Evolutionary conservation across 1,140 invertebrate species (phyloP).

Genomic region (Cataglyphis hispanica): DNA sequence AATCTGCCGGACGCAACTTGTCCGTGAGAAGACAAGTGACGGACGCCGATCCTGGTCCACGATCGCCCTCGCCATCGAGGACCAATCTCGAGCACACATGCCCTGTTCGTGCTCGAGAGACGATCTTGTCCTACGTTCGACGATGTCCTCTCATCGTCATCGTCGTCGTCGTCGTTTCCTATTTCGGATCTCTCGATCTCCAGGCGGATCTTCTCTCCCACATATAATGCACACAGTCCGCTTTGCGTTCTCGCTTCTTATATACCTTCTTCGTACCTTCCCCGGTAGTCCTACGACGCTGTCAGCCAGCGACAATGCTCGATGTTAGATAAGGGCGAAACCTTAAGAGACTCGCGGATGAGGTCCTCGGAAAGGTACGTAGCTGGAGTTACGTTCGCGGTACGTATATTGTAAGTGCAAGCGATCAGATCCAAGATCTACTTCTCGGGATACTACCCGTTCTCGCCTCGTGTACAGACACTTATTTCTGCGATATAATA

Average conservation of each 20-base stretch:
- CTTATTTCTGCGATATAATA: constrained; percentile 63
- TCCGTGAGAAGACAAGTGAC: constrained; percentile 79
- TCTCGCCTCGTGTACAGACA: constrained; percentile 45
- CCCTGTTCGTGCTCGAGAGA: constrained; percentile 55
- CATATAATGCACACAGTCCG: neutral
- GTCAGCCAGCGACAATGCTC: constrained; percentile 84
- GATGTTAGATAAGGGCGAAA: constrained; percentile 83
- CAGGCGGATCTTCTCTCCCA: constrained; percentile 55
- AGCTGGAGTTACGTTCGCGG: constrained; percentile 54
- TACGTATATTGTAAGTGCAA: constrained; percentile 51
- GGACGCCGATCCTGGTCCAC: constrained; percentile 73
- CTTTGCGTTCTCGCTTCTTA: constrained; percentile 19
- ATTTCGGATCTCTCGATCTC: constrained; percentile 76
- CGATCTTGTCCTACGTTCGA: constrained; percentile 66
- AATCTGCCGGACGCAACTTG: constrained; percentile 84
- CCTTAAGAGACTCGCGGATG: constrained; percentile 67
- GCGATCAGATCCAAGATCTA: constrained; percentile 71
- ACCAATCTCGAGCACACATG: constrained; percentile 32
- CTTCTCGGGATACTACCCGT: constrained; percentile 44
- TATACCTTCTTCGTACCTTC: constrained; percentile 26
- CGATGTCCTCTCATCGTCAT: constrained; percentile 52
- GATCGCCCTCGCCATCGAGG: constrained; percentile 69
- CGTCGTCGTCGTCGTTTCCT: constrained; percentile 64
- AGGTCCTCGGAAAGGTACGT: constrained; percentile 61
- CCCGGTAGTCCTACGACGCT: constrained; percentile 73